Conservation (phyloP, 2,113 vertebrate species). For the Colossoma macropomum region DNA sequence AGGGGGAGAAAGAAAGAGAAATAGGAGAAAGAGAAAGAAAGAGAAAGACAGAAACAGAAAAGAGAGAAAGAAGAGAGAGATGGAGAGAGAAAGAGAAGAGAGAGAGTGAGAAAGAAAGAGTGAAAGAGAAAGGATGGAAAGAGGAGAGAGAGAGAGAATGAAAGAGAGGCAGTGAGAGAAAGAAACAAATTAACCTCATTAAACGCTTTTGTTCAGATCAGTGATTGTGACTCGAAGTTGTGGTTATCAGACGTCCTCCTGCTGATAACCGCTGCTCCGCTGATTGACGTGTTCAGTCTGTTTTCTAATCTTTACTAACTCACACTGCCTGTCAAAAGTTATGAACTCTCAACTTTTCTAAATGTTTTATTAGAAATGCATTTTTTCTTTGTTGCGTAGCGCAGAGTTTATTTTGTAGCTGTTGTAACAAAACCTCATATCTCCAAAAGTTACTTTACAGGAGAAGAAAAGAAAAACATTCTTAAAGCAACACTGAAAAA, state of each 20-base stretch:
- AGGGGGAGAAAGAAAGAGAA: too few species aligned
- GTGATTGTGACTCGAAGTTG: background rate
- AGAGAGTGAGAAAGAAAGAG: background rate
- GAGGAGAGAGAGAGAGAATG: background rate
- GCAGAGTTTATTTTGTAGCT: too few species aligned
- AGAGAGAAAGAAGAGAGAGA: background rate
- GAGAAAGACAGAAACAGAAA: background rate
- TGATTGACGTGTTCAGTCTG: background rate
- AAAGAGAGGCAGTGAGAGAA: background rate
- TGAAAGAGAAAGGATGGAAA: background rate
- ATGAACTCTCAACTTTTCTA: background rate
- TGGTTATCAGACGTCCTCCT: background rate
- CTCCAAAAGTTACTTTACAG: too few species aligned
- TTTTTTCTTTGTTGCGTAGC: too few species aligned
- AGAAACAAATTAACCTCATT: constrained; percentile 23
- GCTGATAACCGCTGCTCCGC: constrained; percentile 14
- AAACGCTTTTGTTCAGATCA: background rate
- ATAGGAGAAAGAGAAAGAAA: background rate
- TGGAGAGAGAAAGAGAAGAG: background rate
- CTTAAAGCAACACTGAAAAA: too few species aligned
- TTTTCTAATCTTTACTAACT: background rate
- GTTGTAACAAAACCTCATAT: too few species aligned
- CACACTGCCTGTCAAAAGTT: background rate
- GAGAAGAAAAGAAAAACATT: too few species aligned
- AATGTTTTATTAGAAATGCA: background rate